Base-by-base conservation (phyloP, 2,888 invertebrate genomes). In the Drosophila emarginata region DNA sequence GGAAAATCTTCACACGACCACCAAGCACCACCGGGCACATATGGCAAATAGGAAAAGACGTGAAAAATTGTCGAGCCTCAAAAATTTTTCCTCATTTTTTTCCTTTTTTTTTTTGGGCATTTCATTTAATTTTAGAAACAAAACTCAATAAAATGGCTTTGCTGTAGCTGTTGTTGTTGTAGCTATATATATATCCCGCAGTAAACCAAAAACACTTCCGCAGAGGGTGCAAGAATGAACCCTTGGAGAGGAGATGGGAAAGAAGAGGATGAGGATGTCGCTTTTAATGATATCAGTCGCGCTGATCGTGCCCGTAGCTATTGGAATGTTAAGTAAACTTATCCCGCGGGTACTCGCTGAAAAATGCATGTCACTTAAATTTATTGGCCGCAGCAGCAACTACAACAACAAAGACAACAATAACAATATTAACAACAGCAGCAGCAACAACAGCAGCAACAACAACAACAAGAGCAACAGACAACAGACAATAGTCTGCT, bases 301-400 rank as follows among this genome's bases (percentile, higher is more conserved):
- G 69, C 71, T 67, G 84, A 81, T 81, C 80, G 59, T 11, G 51
- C 85, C 87, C 87, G 79, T 85, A 82, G 87, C 61, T 65, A 66
- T 52, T 77, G 87, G 79, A 87, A 82, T 82, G 70, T 78, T 74
- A 79, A 87, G 88, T 81, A 72, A 82, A 82, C 77, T 79, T 85
- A 77, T 79, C 77, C 86, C 88, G 82, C 82, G 82, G 86, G 85
- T 85, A 82, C 82, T 82, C 74, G 88, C 86, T 80, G 87, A 80
- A 85, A 85, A 88, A 87, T 78, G 85, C 88, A 88, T 87, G 85
- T 85, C 85, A 85, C 87, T 88, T 81, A 74, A 85, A 85, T 85
- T 85, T 88, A 85, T 85, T 85, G 84, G 80, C 87, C 86, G 72
- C 87, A 72, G 51, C 74, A 61, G 37, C 71, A 64, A 28, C 72